phyloP scores from a whole-genome alignment of 92 coral and sea anemone species.

The Scolanthus callimorphus region DNA sequence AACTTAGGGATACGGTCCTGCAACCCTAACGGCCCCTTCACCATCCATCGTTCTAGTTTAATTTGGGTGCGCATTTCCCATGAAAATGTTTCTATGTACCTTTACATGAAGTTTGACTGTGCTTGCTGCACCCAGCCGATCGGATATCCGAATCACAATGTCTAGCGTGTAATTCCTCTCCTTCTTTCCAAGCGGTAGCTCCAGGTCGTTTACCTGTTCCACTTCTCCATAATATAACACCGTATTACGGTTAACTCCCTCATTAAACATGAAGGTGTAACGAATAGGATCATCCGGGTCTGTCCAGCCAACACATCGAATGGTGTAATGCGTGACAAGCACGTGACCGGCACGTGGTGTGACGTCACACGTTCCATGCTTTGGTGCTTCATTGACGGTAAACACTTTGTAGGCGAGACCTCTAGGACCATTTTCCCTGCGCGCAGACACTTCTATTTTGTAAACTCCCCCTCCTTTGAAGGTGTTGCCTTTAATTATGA shows the following conservation, averaged over 20 bases:
- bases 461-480: constrained; percentile 17
- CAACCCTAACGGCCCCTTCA: too few relatives aligned
- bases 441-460: constrained; percentile 26
- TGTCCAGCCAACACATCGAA: constrained; percentile 35
- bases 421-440: constrained; percentile 18
- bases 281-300: constrained; percentile 45
- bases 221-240: too few relatives aligned
- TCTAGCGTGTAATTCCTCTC: constrained; percentile 33
- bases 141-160: constrained; percentile 23
- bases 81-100: too few relatives aligned
- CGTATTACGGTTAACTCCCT: constrained; percentile 12
- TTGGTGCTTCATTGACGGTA: constrained; percentile 27
- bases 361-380: constrained; percentile 28
- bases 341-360: constrained; percentile 32
- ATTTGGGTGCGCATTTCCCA: too few relatives aligned
- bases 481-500: constrained; percentile 17
- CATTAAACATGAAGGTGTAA: constrained; percentile 30
- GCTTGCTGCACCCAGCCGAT: constrained; percentile 18
- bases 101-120: too few relatives aligned
- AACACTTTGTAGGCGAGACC: constrained; percentile 27
- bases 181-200: constrained; percentile 48
- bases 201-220: too few relatives aligned
- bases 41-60: too few relatives aligned
- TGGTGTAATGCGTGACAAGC: constrained; percentile 27
- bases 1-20: too few relatives aligned